Conservation (phyloP, 1,140 invertebrate species). For the Leucophenga varia region DNA sequence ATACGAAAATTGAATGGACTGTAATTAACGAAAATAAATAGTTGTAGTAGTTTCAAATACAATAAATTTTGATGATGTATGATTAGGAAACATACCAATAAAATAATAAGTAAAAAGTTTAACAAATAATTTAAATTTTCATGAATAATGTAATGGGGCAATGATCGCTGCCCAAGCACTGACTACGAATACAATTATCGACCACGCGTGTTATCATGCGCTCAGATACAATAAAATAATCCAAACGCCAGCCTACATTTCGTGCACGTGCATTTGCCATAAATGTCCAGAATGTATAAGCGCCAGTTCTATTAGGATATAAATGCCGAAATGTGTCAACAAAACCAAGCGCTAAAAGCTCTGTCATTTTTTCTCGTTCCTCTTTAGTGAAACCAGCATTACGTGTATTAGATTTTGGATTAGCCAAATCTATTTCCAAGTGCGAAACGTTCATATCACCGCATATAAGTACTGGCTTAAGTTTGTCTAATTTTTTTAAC, state of each 20-base stretch:
- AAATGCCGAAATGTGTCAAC: conserved; percentile 87
- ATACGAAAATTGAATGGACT: no score
- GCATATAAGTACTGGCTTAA: conserved; percentile 92
- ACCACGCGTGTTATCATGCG: conserved; percentile 74
- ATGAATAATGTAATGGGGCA: conserved; percentile 79
- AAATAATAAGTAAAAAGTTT: no score
- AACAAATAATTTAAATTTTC: conserved; percentile 54
- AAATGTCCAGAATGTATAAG: conserved; percentile 89
- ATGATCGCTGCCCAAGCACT: conserved; percentile 85
- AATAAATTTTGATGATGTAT: no score
- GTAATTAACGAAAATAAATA: no score
- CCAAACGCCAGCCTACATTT: conserved; percentile 95
- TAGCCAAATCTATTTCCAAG: conserved; percentile 90
- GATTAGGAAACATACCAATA: no score
- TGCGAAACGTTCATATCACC: conserved; percentile 99
- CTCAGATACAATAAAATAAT: conserved; percentile 91
- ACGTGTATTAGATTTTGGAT: conserved; percentile 91
- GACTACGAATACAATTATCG: conserved; percentile 74
- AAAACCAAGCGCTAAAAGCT: conserved; percentile 77
- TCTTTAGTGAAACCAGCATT: conserved; percentile 95
- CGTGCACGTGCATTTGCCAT: conserved; percentile 65
- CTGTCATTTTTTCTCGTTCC: conserved; percentile 88
- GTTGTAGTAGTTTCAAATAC: no score
- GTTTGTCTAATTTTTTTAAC: conserved; percentile 79
- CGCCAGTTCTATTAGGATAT: conserved; percentile 80